Percentiles rank a stretch among this genome's conserved stretches.
These are phyloP conservation scores for Zosterops borbonicus DNA, from an alignment of 2,113 vertebrate species.

Conservation along the genomic window DNA sequence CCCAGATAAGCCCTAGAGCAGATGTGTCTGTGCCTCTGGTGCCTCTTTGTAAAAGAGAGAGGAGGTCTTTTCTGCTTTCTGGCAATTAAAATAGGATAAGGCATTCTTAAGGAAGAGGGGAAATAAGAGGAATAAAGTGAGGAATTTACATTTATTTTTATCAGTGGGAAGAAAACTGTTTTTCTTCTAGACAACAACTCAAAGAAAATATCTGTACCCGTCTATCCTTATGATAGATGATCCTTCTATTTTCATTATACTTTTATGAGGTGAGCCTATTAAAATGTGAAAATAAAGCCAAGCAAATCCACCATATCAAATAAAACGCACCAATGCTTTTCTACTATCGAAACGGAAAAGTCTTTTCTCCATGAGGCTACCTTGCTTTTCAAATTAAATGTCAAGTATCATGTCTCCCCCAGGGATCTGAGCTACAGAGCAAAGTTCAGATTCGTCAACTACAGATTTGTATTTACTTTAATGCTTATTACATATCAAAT, in stretches of 20 bases:
- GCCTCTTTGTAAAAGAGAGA: background rate
- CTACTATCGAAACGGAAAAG: background rate
- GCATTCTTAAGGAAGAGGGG: background rate
- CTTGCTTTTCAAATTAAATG: constrained; percentile 74
- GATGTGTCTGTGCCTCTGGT: background rate
- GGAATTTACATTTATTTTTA: constrained; percentile 61
- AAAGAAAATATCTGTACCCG: background rate
- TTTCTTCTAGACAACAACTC: constrained; percentile 57
- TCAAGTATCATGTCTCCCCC: constrained; percentile 50
- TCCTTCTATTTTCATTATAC: constrained; percentile 74
- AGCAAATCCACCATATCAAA: constrained; percentile 68
- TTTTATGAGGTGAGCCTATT: constrained; percentile 75
- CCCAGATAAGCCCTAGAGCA: background rate
- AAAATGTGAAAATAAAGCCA: constrained; percentile 73
- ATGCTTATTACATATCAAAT: constrained; percentile 56
- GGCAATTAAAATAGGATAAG: background rate
- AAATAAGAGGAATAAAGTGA: background rate
- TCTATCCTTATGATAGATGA: constrained; percentile 62
- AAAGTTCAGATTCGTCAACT: constrained; percentile 53
- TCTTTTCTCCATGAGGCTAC: constrained; percentile 39
- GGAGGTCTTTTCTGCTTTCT: background rate
- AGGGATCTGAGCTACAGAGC: constrained; percentile 46
- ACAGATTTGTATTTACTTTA: constrained; percentile 57
- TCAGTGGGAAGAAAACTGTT: constrained; percentile 41
- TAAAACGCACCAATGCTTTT: constrained; percentile 61